Percentiles rank a stretch among this genome's conserved stretches.
phyloP scores from a whole-genome alignment of 2,797 vertebrate species.

The Synaphobranchus kaupii region DNA sequence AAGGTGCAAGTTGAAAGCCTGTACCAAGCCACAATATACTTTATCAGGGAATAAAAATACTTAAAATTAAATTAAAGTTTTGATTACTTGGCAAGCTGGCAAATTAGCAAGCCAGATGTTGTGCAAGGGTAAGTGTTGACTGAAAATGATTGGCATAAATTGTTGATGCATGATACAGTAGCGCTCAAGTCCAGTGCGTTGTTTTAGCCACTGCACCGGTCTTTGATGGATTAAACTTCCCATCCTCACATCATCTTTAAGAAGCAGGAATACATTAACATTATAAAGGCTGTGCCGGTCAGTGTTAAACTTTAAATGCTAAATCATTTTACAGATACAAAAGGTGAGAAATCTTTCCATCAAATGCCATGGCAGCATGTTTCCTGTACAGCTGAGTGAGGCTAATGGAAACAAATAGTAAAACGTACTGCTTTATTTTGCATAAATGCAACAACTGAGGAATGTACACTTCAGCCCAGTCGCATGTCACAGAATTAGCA shows the following conservation, averaged over 20 bases:
- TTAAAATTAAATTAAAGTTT: not conserved
- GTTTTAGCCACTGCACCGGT: not conserved
- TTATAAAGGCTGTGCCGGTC: not conserved
- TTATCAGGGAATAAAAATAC: too few species aligned
- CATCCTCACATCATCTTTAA: not conserved
- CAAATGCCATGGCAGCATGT: not conserved
- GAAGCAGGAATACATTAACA: not conserved
- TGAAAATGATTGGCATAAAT: not conserved
- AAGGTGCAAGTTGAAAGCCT: not conserved
- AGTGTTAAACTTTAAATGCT: not conserved
- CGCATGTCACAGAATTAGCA: not conserved
- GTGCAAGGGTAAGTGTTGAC: not conserved
- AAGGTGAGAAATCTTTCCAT: not conserved
- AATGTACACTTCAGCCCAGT: not conserved
- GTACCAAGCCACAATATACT: not conserved
- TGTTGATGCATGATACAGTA: not conserved
- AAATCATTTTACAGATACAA: not conserved
- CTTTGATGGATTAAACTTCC: not conserved
- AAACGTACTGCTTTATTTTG: not conserved
- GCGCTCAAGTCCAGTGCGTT: not conserved
- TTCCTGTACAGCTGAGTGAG: not conserved
- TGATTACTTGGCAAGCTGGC: not conserved
- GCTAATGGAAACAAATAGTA: not conserved
- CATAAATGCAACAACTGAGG: not conserved
- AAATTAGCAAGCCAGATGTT: not conserved